These are phyloP conservation scores for Tipula vernalis DNA, from an alignment of 2,888 invertebrate species.

Conservation along the genomic window DNA sequence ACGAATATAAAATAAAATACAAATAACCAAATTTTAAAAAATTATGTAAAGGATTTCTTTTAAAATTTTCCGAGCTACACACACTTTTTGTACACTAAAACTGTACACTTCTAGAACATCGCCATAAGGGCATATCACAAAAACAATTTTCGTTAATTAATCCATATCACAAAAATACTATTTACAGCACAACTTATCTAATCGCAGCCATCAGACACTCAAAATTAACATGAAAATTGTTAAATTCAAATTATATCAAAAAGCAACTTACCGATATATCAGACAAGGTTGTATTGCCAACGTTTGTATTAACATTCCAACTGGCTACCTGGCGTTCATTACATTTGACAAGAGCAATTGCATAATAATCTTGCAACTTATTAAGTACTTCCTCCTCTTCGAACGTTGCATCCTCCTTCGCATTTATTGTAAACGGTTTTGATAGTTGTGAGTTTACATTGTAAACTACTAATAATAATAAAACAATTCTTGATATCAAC, in stretches of 20 bases:
- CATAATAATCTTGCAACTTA: conserved; percentile 8
- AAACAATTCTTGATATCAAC: neutral
- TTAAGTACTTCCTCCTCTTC: neutral
- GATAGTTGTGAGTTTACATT: neutral
- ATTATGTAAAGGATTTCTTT: too few species aligned
- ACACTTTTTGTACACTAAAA: neutral
- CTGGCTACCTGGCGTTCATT: conserved; percentile 7
- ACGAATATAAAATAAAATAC: neutral
- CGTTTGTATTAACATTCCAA: conserved; percentile 15
- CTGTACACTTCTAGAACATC: too few species aligned
- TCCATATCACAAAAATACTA: neutral
- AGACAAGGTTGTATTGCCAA: conserved; percentile 25
- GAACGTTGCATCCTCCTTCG: neutral
- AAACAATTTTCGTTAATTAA: neutral
- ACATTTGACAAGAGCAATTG: neutral
- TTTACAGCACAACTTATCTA: neutral
- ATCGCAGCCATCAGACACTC: neutral
- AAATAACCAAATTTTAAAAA: too few species aligned
- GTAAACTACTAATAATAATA: neutral
- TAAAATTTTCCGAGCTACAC: neutral
- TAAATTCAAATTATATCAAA: neutral
- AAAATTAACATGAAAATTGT: neutral
- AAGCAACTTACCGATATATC: conserved; percentile 21
- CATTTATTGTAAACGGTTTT: neutral
- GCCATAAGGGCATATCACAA: too few species aligned